Conservation (phyloP, 2,888 invertebrate genomes). For the Lissonota sp. region DNA sequence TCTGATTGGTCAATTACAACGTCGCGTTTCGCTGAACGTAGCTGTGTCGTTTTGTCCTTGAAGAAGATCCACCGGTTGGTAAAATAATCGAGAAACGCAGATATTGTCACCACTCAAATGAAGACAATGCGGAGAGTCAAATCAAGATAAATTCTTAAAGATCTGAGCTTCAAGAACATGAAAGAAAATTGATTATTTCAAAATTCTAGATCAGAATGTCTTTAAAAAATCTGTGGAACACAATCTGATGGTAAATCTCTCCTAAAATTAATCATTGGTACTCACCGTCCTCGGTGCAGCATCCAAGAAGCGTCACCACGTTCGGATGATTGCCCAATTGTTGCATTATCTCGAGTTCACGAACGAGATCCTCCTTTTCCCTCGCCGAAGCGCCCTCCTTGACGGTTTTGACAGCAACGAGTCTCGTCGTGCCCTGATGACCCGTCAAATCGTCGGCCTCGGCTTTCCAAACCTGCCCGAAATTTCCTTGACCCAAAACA, state of each 20-base stretch:
- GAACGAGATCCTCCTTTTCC: conserved; percentile 90
- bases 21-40: conserved; percentile 69
- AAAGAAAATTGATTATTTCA: too few species aligned
- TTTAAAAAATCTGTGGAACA: too few species aligned
- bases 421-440: conserved; percentile 90
- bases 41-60: conserved; percentile 59
- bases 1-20: conserved; percentile 66
- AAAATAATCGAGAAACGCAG: conserved; percentile 48
- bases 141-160: too few species aligned
- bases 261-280: neutral
- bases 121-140: conserved; percentile 13
- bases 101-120: neutral
- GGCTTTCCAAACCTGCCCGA: conserved; percentile 94
- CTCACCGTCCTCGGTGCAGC: conserved; percentile 92
- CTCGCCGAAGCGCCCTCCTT: conserved; percentile 91
- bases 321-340: conserved; percentile 93
- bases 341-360: conserved; percentile 92
- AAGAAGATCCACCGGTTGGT: conserved; percentile 49
- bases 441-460: conserved; percentile 92
- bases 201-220: too few species aligned
- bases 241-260: too few species aligned
- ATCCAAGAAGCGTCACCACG: conserved; percentile 92
- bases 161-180: too few species aligned
- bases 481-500: conserved; percentile 93
- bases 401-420: conserved; percentile 94